Evolutionary conservation across 2,113 vertebrate species (phyloP), one percentile per base, ranked within the genome.

Genomic region (Catharus bicknelli): DNA sequence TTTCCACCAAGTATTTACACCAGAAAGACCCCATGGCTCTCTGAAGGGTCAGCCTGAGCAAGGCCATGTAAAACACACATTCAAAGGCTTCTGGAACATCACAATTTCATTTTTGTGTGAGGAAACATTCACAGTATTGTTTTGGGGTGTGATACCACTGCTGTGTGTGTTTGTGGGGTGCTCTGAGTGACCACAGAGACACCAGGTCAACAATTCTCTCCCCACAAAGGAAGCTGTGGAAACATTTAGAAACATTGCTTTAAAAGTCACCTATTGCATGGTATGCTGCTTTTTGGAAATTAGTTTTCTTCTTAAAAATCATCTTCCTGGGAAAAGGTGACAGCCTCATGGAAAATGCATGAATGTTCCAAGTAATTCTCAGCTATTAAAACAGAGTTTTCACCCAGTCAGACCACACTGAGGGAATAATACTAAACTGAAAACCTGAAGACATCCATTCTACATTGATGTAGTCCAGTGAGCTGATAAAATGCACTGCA

Each of bases 351-450:
- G 45, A 76, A 82, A 91, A 90, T 2, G 13, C 1, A 1, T 58
- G 25, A 81, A 54, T 68, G 58, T 80, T 91, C 59, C 76, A 89
- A 68, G 17, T 93, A 93, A 90, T 88, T 91, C 92, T 93, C 81
- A 77, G 80, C 74, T 83, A 78, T 72, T 92, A 91, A 94, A 96
- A 91, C 1, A 16, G 83, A 88, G 61, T 88, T 95, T 64, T 93
- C 64, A 53, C 26, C 36, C 73, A 92, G 16, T 85, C 90, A 83
- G 68, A 58, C 51, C 62, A 75, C 80, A 76, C 86, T 57, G 93
- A 96, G 90, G 59, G 45, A 95, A 87, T 92, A 29, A 75, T 29
- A 47, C 58, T 55, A 43, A 91, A 61, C 45, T 87, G 66, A n/a
- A 36, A 83, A 73, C 83, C 40, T 84, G 76, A 50, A 48, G 36